Evolutionary conservation across 2,113 vertebrate genomes (phyloP).

Genomic region (Poicephalus meyeri): DNA sequence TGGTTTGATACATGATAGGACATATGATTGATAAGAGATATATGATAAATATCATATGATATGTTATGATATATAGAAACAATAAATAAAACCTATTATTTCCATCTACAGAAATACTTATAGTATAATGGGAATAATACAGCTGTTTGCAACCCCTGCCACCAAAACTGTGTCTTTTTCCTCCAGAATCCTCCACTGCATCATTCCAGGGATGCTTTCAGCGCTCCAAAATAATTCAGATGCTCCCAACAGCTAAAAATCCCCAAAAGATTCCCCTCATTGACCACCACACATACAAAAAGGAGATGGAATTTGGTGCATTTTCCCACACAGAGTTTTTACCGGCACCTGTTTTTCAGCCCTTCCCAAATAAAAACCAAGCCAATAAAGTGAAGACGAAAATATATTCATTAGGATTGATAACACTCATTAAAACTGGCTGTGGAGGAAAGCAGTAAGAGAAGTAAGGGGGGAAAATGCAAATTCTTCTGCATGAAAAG

Average conservation of each 20-base stretch:
- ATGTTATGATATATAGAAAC: background rate
- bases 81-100: background rate
- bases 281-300: background rate
- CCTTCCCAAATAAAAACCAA: slow-evolving; percentile 64
- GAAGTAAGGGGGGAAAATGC: slow-evolving; percentile 73
- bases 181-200: rapidly evolving
- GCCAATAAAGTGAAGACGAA: slow-evolving; percentile 73
- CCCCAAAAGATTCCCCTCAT: background rate
- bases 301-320: background rate
- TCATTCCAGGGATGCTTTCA: background rate
- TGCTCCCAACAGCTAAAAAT: background rate
- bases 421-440: slow-evolving; percentile 77
- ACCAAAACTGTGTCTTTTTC: background rate
- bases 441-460: slow-evolving; percentile 68
- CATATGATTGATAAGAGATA: background rate
- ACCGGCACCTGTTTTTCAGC: slow-evolving; percentile 48
- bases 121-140: background rate
- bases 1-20: background rate
- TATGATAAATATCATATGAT: background rate
- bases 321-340: background rate
- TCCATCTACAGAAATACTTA: background rate
- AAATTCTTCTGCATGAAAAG: slow-evolving; percentile 74
- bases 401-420: slow-evolving; percentile 77
- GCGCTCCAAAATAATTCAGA: background rate
- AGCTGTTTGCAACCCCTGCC: background rate